Base-by-base conservation (phyloP, 2,888 invertebrate genomes). In the Dryomyza anilis region DNA sequence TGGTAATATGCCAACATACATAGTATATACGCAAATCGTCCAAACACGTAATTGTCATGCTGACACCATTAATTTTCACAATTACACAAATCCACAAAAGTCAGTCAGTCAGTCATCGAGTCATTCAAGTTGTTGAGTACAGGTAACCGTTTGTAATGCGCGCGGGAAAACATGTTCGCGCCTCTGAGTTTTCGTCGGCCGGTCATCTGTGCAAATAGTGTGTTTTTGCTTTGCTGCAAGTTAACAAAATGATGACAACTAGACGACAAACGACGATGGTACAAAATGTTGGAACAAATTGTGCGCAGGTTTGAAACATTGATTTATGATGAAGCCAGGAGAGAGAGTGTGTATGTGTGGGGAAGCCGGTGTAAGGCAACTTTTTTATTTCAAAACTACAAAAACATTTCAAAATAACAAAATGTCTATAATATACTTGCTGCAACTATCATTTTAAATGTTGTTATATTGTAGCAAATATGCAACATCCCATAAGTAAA, bases 41-140 rank as follows among this genome's bases (percentile, higher is more conserved):
- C 33, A 55, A 36, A 55, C 36, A 3, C n/a, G 19, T 55, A 36
- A 55, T 55, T 36, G 55, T 55, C 36, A 19, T 36, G 55, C 36
- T 55, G 55, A 55, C 55, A 55, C 55, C 55, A 55, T 55, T 55
- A 36, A 55, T 55, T 55, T 33, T 36, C 53, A 53, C 53, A 53
- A 33, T 53, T 53, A 7, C 53, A 33, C 33, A 29, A 7, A 33
- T 29, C 53, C 19, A 33, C 55, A 23, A 50, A 14, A 25, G 23
- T 5, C 25, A 29, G 10, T 16, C 58, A 30, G 39, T n/a, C 39
- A 7, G 39, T 3, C 7, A n/a, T n/a, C 39, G 39, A n/a, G n/a
- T n/a, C n/a, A n/a, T n/a, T n/a, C n/a, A n/a, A n/a, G n/a, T n/a
- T n/a, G n/a, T n/a, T n/a, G n/a, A n/a, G n/a, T n/a, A n/a, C n/a